A percentile compares a stretch with the other conserved stretches of the same genome.
These are phyloP conservation scores for Neelides sp. DNA, from an alignment of 1,140 invertebrate genomes.

Conservation along the genomic window DNA sequence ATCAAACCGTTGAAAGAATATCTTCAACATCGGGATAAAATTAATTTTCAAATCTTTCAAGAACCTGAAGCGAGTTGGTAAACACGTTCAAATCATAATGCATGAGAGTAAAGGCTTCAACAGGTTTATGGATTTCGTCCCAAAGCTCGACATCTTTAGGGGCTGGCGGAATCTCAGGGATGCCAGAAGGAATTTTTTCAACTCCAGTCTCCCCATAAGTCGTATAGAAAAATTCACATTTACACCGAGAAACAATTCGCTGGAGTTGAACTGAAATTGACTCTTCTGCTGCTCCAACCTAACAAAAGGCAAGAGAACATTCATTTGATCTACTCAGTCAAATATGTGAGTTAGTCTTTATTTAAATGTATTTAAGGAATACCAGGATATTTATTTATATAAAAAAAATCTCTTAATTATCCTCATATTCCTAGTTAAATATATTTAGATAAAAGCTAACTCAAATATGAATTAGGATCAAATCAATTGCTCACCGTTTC, in stretches of 20 bases:
- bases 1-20: slow-evolving; percentile 6
- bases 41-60: not conserved
- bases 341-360: no score
- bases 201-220: slow-evolving; percentile 73
- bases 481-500: slow-evolving; percentile 59
- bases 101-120: slow-evolving; percentile 94
- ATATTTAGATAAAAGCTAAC: no score
- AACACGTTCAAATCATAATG: slow-evolving; percentile 96
- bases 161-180: slow-evolving; percentile 35
- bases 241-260: slow-evolving; percentile 89
- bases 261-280: slow-evolving; percentile 55
- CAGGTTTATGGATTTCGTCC: slow-evolving; percentile 67
- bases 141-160: slow-evolving; percentile 56
- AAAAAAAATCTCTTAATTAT: no score
- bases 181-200: slow-evolving; percentile 52
- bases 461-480: no score
- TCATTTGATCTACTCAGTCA: no score
- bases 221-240: slow-evolving; percentile 95
- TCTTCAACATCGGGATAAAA: not conserved
- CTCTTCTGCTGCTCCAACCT: slow-evolving; percentile 32
- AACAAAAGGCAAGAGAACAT: no score
- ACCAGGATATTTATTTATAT: no score
- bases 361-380: no score
- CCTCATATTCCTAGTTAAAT: no score
- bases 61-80: slow-evolving; percentile 80